Base-by-base conservation (phyloP, 2,113 vertebrate genomes). In the Silurus asotus region DNA sequence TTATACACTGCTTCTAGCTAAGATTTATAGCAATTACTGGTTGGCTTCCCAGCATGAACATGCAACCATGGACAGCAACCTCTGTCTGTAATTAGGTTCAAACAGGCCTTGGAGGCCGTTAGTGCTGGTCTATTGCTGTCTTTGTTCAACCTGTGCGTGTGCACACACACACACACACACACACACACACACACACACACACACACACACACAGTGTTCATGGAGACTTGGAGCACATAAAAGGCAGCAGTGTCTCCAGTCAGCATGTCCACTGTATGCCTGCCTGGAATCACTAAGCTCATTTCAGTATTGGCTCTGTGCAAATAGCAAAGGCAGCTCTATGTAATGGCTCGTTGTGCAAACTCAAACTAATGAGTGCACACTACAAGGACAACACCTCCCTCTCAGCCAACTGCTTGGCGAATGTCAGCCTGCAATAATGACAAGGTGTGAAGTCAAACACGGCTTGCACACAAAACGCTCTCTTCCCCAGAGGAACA, bases 181-280 rank as follows among this genome's bases (percentile, higher is more conserved):
- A 64, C 62, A 64, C 62, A 64, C 13, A 6, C n/a, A 23, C 53
- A 9, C 59, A 72, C 45, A 81, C 58, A 14, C 61, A 28, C 59
- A 85, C 75, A 61, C 69, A 69, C 20, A 61, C 81, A 84, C 87
- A 84, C 62, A 10, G n/a, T 49, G 58, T 84, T 90, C 89, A 88
- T 5, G 25, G 86, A 62, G 86, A 86, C 37, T 67, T 86, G 86
- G 81, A 90, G 88, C 87, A 88, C 90, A 89, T 92, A 89, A 93
- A 93, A 91, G 90, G 65, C 10, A 72, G 20, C 15, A 3, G 28
- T 85, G 90, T 82, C 51, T 72, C 84, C 85, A 84, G 88, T 86
- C 19, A 15, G 8, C 49, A n/a, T 67, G 83, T 82, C 87, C 72
- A 20, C 59, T 70, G 53, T 20, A 37, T 81, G 59, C 10, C 37